phyloP scores from a whole-genome alignment of 2,888 invertebrate species.

The Pyrrhosoma nymphula region DNA sequence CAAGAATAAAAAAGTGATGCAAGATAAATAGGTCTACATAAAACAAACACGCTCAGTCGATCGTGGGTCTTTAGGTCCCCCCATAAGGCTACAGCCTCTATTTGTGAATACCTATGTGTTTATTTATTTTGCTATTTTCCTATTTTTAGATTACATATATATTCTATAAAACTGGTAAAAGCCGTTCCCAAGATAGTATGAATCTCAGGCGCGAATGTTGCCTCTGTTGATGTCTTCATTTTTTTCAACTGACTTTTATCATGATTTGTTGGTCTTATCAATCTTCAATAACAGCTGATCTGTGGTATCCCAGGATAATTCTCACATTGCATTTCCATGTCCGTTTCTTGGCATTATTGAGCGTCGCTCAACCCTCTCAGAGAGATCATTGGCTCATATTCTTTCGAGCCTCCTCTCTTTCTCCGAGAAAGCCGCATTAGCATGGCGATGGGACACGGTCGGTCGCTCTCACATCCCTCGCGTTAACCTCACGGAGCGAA shows the following conservation, averaged over 20 bases:
- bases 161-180: too few relatives aligned
- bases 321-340: not conserved
- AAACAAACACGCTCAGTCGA: too few relatives aligned
- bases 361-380: not conserved
- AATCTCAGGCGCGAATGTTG: not conserved
- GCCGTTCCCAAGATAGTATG: too few relatives aligned
- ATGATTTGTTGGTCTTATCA: not conserved
- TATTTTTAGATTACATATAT: too few relatives aligned
- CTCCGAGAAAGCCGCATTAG: not conserved
- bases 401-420: not conserved
- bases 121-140: too few relatives aligned
- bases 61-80: too few relatives aligned
- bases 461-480: not conserved
- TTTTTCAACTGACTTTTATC: not conserved
- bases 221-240: not conserved
- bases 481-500: not conserved
- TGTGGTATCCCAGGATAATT: not conserved
- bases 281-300: not conserved
- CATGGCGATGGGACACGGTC: slow-evolving; percentile 3
- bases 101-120: too few relatives aligned
- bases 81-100: too few relatives aligned
- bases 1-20: too few relatives aligned
- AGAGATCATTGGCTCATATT: not conserved
- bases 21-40: too few relatives aligned
- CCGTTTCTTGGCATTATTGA: not conserved